A percentile compares a stretch with the other conserved stretches of the same genome.
phyloP scores from a whole-genome alignment of 2,113 vertebrate species.

The Hippolais icterina region DNA sequence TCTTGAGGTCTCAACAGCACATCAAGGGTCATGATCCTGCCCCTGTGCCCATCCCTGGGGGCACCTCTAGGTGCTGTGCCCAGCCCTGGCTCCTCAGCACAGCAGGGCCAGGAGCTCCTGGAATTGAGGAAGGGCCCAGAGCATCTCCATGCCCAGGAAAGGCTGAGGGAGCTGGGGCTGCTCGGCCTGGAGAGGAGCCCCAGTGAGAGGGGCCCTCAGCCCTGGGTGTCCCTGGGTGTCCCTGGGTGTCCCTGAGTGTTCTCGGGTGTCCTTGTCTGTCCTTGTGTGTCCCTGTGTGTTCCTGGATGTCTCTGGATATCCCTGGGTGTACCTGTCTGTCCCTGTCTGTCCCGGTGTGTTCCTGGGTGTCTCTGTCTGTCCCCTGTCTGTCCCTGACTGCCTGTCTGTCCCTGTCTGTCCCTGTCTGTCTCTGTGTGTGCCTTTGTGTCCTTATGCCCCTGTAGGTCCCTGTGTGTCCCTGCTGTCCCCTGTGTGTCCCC shows the following conservation, averaged over 20 bases:
- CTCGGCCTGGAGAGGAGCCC: background rate
- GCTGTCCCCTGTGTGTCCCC: too few species aligned
- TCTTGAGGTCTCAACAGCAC: fast-evolving
- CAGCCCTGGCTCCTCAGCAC: background rate
- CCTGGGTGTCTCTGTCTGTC: background rate
- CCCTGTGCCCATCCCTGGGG: background rate
- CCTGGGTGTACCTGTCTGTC: too few species aligned
- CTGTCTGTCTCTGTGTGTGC: background rate
- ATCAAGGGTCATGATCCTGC: background rate
- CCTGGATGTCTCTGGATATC: too few species aligned
- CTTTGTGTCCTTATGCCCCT: too few species aligned
- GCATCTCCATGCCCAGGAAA: background rate
- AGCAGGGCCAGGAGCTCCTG: background rate
- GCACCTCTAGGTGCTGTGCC: background rate
- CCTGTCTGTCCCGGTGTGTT: background rate
- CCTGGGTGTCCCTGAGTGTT: background rate
- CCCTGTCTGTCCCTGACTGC: background rate
- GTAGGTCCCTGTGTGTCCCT: background rate
- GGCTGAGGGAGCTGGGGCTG: background rate
- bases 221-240: background rate
- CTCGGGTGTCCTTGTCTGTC: background rate
- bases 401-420: background rate
- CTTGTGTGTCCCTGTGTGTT: background rate
- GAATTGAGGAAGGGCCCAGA: background rate
- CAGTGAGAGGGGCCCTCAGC: background rate